Percentiles rank a stretch among this genome's conserved stretches.
phyloP scores from a whole-genome alignment of 2,113 vertebrate species.

The Strix aluco region DNA sequence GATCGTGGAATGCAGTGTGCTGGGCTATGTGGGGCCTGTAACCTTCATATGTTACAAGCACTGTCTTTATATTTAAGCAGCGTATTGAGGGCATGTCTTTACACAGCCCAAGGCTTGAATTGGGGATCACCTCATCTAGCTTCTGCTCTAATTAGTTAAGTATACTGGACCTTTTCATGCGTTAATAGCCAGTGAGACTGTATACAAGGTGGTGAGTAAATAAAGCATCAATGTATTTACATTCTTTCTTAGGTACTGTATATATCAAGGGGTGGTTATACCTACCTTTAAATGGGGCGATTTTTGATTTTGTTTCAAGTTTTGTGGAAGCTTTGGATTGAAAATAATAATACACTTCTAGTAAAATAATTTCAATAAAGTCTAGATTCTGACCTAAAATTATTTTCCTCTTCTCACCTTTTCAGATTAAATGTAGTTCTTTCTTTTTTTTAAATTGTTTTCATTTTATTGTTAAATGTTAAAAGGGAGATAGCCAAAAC shows the following conservation, averaged over 20 bases:
- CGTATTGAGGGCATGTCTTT: background rate
- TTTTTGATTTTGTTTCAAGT: background rate
- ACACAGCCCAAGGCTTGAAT: background rate
- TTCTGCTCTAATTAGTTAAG: background rate
- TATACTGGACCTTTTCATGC: background rate
- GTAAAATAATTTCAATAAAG: background rate
- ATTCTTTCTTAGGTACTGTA: background rate
- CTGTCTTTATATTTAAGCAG: background rate
- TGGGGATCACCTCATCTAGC: background rate
- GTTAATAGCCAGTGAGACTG: background rate
- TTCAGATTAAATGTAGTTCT: background rate
- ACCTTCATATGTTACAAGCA: background rate
- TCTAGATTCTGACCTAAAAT: background rate
- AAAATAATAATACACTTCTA: background rate
- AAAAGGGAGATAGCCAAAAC: background rate
- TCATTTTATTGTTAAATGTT: background rate
- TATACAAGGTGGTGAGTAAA: background rate
- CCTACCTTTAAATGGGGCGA: background rate
- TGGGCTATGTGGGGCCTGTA: background rate
- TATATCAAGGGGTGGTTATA: background rate
- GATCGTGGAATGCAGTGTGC: background rate
- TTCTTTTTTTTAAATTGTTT: background rate
- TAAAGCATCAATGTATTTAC: background rate
- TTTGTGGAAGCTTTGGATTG: background rate
- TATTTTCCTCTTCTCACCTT: background rate